Percentiles rank a stretch among this genome's conserved stretches.
Evolutionary conservation across 92 coral and sea anemone species (phyloP).

Genomic region (Meandrina meandrites): DNA sequence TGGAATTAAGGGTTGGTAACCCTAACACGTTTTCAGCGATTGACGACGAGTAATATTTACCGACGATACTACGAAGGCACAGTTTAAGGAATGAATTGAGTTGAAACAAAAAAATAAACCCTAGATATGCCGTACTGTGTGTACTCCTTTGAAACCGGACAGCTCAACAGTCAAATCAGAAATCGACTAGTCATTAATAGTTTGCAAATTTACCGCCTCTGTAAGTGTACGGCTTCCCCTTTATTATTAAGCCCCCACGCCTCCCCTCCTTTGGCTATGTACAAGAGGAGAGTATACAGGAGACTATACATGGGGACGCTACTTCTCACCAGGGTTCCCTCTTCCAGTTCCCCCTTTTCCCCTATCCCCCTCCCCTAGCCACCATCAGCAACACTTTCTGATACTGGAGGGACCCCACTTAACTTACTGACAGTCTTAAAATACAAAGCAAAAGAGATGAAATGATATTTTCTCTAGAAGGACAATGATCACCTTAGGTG

Average conservation of each 20-base stretch:
- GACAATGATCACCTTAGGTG: conserved; percentile 69
- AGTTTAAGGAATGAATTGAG: too few species aligned
- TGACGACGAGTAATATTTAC: too few species aligned
- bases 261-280: not conserved
- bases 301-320: not conserved
- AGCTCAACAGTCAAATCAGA: not conserved
- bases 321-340: not conserved
- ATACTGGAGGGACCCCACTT: not conserved
- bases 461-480: not conserved
- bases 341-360: not conserved
- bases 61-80: too few species aligned
- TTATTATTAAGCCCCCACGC: not conserved
- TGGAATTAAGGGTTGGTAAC: too few species aligned
- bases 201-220: not conserved
- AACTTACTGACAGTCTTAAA: not conserved
- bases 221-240: not conserved
- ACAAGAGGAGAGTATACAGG: not conserved
- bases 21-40: not conserved
- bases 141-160: not conserved
- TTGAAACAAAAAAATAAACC: not conserved
- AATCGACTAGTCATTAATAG: not conserved
- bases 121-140: too few species aligned
- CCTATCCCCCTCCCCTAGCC: not conserved
- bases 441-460: not conserved
- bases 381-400: not conserved